phyloP scores from a whole-genome alignment of 64 coral and sea anemone species.

The Pocillopora verrucosa region DNA sequence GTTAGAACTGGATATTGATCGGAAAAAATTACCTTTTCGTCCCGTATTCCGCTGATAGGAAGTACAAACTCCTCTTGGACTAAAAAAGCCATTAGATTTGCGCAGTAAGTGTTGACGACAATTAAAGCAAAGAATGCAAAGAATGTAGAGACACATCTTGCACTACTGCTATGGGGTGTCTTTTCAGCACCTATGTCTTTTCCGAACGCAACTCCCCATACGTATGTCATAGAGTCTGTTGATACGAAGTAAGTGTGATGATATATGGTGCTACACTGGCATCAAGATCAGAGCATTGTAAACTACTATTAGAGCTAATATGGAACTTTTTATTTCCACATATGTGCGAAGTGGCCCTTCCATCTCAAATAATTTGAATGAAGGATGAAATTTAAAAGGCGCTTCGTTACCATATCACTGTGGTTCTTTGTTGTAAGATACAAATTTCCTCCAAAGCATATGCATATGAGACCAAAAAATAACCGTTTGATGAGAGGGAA shows the following conservation, averaged over 20 bases:
- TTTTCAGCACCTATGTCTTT: constrained; percentile 59
- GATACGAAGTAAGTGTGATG: background rate
- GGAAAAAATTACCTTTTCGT: constrained; percentile 14
- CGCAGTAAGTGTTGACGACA: constrained; percentile 52
- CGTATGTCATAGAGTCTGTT: constrained; percentile 63
- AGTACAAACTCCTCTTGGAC: constrained; percentile 12
- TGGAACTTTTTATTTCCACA: no score
- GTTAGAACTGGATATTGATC: no score
- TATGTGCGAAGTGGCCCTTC: no score
- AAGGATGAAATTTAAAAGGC: no score
- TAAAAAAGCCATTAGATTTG: constrained; percentile 47
- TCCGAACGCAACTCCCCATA: constrained; percentile 61
- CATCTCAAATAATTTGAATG: no score
- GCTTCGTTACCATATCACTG: no score
- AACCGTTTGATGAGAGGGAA: no score
- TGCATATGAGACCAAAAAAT: no score
- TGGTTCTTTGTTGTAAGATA: no score
- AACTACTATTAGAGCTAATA: no score
- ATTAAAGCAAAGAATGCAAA: constrained; percentile 56
- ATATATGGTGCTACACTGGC: background rate
- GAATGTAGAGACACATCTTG: constrained; percentile 46
- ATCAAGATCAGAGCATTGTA: background rate
- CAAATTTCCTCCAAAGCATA: no score
- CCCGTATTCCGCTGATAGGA: constrained; percentile 48
- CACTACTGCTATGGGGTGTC: constrained; percentile 43